Conservation (phyloP, 2,113 vertebrate species). For the Lontra canadensis region DNA sequence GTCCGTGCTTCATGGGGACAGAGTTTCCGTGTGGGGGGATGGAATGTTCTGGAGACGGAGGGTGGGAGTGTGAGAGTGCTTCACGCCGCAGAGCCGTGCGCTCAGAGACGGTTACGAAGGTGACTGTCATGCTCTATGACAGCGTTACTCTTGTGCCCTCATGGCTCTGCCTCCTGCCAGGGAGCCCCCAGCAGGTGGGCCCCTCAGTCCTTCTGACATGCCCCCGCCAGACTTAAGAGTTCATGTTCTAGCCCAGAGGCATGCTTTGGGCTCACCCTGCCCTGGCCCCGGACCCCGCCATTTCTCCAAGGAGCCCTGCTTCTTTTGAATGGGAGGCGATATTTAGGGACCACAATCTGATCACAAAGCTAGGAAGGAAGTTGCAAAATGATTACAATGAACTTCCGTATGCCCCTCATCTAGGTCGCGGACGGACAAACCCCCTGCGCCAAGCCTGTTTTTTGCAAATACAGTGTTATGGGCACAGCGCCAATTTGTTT, state of each 20-base stretch:
- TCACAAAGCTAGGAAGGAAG: neutral
- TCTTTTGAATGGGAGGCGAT: neutral
- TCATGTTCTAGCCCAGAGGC: too few species aligned
- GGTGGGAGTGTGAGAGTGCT: neutral
- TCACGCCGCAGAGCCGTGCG: too few species aligned
- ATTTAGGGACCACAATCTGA: neutral
- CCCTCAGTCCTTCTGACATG: neutral
- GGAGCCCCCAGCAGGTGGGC: neutral
- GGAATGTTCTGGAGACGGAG: neutral
- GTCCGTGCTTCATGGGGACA: neutral
- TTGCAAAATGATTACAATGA: neutral
- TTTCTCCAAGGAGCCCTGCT: neutral
- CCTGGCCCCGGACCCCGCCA: fast-evolving
- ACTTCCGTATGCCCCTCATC: neutral
- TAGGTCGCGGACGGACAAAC: neutral
- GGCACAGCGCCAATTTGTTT: neutral
- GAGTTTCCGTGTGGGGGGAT: neutral
- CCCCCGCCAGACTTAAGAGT: too few species aligned
- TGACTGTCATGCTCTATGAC: neutral
- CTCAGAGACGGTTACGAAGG: neutral
- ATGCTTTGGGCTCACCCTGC: neutral
- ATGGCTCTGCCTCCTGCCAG: neutral
- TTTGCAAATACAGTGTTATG: neutral
- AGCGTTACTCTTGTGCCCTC: neutral
- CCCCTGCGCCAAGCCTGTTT: neutral